Conservation (phyloP, 1,140 invertebrate species). For the Maniola jurtina region DNA sequence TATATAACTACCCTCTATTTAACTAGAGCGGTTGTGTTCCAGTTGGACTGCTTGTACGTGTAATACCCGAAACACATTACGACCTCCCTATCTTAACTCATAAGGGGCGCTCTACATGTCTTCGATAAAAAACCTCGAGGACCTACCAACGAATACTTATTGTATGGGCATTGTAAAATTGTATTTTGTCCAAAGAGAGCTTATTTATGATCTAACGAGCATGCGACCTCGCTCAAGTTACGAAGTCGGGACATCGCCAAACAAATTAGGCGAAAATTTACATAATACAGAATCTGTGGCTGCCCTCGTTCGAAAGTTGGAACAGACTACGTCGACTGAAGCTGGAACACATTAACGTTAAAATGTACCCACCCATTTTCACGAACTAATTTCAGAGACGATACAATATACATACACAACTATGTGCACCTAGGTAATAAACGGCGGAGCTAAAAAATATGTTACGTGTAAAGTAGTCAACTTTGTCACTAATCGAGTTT, state of each 20-base stretch:
- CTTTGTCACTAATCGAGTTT: too few relatives aligned
- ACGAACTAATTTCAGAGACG: not conserved
- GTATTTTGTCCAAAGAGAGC: not conserved
- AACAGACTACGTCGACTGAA: slow-evolving; percentile 58
- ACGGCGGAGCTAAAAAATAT: too few relatives aligned
- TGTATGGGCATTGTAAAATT: not conserved
- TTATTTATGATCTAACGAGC: slow-evolving; percentile 1
- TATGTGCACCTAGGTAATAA: too few relatives aligned
- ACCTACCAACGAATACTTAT: too few relatives aligned
- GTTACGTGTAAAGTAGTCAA: too few relatives aligned
- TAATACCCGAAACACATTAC: too few relatives aligned
- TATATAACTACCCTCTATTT: too few relatives aligned
- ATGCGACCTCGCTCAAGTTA: slow-evolving; percentile 39
- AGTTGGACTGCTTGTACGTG: too few relatives aligned
- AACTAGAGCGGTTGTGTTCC: too few relatives aligned
- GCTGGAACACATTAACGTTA: slow-evolving; percentile 23
- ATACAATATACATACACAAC: not conserved
- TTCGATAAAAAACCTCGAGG: too few relatives aligned
- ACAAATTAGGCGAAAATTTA: slow-evolving; percentile 73
- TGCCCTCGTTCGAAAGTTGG: slow-evolving; percentile 65
- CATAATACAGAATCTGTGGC: slow-evolving; percentile 76
- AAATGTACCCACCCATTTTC: not conserved
- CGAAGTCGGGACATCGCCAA: slow-evolving; percentile 62
- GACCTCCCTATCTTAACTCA: too few relatives aligned
- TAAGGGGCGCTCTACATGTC: too few relatives aligned